Conservation (phyloP, 2,888 invertebrate species). For the Carpatolechia fugitivella region DNA sequence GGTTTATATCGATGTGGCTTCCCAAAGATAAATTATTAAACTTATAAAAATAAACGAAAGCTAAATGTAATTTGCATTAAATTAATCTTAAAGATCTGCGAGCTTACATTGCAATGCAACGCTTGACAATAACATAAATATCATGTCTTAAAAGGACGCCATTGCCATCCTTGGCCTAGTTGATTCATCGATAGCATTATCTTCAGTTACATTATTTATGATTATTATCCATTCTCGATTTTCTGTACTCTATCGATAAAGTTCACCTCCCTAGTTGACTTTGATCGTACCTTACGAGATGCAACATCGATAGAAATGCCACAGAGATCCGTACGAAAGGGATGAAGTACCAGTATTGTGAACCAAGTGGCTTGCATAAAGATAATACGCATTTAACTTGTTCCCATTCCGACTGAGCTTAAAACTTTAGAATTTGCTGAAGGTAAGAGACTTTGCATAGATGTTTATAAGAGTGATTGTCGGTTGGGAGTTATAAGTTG, state of each 20-base stretch:
- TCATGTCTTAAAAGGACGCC: conserved; percentile 5
- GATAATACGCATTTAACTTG: conserved; percentile 74
- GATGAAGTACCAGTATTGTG: conserved; percentile 70
- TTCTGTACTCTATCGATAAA: conserved; percentile 7
- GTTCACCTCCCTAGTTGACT: conserved; percentile 34
- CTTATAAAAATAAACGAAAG: background rate
- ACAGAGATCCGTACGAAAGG: conserved; percentile 64
- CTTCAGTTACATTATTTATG: conserved; percentile 2
- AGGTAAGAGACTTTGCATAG: conserved; percentile 42
- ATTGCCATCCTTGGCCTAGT: conserved; percentile 6
- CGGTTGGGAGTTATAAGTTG: conserved; percentile 35
- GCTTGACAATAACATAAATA: background rate
- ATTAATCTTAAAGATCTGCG: conserved; percentile 2
- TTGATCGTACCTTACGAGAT: conserved; percentile 60
- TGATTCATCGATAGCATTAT: conserved; percentile 11
- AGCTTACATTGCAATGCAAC: conserved; percentile 7
- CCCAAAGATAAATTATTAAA: background rate
- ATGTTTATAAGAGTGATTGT: conserved; percentile 45
- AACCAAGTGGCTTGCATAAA: conserved; percentile 77
- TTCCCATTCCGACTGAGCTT: conserved; percentile 53
- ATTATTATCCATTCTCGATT: conserved; percentile 8
- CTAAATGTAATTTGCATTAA: background rate
- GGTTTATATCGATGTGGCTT: conserved; percentile 23
- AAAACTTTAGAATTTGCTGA: conserved; percentile 38
- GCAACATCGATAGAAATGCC: conserved; percentile 69